Base-by-base conservation (phyloP, 2,113 vertebrate species). In the Tringa solitaria region DNA sequence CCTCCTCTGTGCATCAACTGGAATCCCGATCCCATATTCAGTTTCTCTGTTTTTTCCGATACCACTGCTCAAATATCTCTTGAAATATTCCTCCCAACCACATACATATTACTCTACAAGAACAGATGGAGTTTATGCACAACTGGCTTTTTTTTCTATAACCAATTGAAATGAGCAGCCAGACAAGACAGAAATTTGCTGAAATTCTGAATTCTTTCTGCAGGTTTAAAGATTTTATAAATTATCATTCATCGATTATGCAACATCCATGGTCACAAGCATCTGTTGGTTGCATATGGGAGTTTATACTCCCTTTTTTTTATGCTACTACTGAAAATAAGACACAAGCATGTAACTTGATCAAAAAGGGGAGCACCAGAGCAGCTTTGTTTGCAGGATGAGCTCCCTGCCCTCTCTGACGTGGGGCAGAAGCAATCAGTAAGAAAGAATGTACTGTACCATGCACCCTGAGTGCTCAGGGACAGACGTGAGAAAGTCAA, bases 61-160 rank as follows among this genome's bases (percentile, higher is more conserved):
- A 57, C 67, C 54, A 13, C 33, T 54, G 65, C 75, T 88, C 48
- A 33, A 48, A n/a, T 24, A 33, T 73, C 56, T 16, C 73, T 37
- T 63, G 60, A 57, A 90, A 77, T 76, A 37, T 41, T 57, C 83
- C 43, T 94, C 63, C 81, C 51, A 74, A 73, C 22, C 53, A 67
- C 67, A 59, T 32, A 53, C 59, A 35, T 11, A 37, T 83, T 24
- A 15, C 43, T 65, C 48, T 14, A 0, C 65, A 57, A 74, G 74
- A 95, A 93, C 98, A 98, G 97, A 97, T 97, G 97, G 98, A 91
- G 70, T 93, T 98, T 98, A 95, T 96, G 94, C 95, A 95, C 67
- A 92, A 87, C 93, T 95, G 96, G 57, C 56, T 89, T 82, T 75
- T 46, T 56, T 84, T 69, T 33, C 88, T 89, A 12, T 56, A 94